These are phyloP conservation scores for Chaetops frenatus DNA, from an alignment of 2,113 vertebrate species.

Conservation along the genomic window DNA sequence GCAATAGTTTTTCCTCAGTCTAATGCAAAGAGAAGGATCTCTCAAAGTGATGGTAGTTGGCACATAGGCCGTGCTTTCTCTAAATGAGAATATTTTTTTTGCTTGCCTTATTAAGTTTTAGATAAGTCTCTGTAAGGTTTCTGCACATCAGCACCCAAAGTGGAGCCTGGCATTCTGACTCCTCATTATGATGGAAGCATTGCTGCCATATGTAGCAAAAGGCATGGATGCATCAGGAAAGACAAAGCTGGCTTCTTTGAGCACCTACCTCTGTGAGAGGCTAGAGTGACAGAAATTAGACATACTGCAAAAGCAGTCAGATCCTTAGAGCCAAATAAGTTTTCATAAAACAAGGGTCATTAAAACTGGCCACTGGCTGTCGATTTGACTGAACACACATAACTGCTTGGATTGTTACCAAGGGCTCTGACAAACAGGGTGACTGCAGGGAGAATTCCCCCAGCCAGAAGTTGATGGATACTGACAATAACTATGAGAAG, in stretches of 20 bases:
- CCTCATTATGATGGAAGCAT: not conserved
- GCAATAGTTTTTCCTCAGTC: not conserved
- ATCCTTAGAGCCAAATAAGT: not conserved
- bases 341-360: not conserved
- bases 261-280: not conserved
- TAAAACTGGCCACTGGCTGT: not conserved
- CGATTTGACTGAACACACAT: not conserved
- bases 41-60: not conserved
- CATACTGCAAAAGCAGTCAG: not conserved
- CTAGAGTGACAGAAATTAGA: not conserved
- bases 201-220: not conserved
- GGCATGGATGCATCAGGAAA: not conserved
- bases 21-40: not conserved
- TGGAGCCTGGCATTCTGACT: not conserved
- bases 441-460: not conserved
- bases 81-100: not conserved
- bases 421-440: not conserved
- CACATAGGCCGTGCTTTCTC: not conserved
- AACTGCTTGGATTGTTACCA: not conserved
- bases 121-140: not conserved
- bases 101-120: not conserved
- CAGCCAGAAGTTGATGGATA: not conserved
- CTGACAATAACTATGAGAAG: not conserved
- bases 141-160: not conserved
- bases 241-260: not conserved